Evolutionary conservation across 2,888 invertebrate genomes (phyloP).

Genomic region (Stenotaenia linearis): DNA sequence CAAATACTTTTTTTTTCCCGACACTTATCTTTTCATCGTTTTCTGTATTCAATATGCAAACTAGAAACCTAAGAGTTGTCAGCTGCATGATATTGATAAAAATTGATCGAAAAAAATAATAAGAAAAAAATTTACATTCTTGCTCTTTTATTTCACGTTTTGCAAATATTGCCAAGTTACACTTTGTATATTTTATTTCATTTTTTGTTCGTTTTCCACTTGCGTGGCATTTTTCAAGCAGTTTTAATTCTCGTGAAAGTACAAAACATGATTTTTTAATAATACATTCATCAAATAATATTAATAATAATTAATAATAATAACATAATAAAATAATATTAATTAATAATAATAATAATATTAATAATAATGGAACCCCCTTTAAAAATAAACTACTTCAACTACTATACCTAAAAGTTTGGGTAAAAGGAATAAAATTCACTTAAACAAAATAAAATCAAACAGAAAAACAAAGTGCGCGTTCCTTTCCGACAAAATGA

Average conservation of each 20-base stretch:
- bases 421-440: neutral
- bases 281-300: slow-evolving; percentile 20
- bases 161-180: slow-evolving; percentile 26
- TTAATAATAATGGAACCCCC: slow-evolving; percentile 1
- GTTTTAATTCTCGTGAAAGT: slow-evolving; percentile 24
- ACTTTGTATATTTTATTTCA: neutral
- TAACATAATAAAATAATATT: neutral
- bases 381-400: neutral
- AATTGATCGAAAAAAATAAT: neutral
- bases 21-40: neutral
- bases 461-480: neutral
- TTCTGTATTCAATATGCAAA: neutral
- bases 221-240: slow-evolving; percentile 15
- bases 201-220: neutral
- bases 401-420: neutral
- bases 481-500: slow-evolving; percentile 19
- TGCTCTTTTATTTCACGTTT: slow-evolving; percentile 19
- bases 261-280: slow-evolving; percentile 13
- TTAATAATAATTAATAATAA: neutral
- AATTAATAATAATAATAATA: neutral
- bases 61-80: neutral
- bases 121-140: neutral
- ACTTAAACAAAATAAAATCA: neutral
- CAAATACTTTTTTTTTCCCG: neutral
- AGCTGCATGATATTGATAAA: slow-evolving; percentile 16